These are phyloP conservation scores for Chrysochloris asiatica DNA, from an alignment of 2,113 vertebrate species.

Conservation along the genomic window DNA sequence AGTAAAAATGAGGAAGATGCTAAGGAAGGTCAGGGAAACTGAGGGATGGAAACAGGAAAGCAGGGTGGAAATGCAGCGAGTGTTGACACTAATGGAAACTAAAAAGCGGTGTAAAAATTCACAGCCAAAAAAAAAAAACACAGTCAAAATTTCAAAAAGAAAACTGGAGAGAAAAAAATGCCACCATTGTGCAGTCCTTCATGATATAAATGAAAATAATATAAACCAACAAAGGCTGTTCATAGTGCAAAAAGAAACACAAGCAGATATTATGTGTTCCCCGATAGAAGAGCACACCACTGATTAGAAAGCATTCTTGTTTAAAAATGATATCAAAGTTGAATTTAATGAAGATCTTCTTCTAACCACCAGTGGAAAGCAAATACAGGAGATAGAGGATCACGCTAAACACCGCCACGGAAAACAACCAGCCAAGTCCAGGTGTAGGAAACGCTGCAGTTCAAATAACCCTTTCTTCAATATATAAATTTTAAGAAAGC, in stretches of 20 bases:
- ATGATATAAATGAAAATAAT: constrained; percentile 6
- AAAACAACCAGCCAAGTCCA: background rate
- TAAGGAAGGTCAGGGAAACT: background rate
- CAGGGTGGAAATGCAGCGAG: background rate
- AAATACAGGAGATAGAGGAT: background rate
- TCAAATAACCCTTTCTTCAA: background rate
- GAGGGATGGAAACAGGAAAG: background rate
- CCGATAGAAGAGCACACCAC: background rate
- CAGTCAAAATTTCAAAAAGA: background rate
- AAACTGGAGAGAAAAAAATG: background rate
- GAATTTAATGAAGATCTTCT: background rate
- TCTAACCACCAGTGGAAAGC: background rate
- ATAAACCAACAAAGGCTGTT: background rate
- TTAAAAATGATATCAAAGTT: background rate
- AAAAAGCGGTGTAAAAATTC: background rate
- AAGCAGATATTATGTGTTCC: background rate
- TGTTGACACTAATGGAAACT: background rate
- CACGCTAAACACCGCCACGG: background rate
- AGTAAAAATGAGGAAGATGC: too few relatives aligned
- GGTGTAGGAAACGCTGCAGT: background rate
- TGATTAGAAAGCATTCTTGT: background rate
- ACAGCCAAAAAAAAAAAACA: background rate
- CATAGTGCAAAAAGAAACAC: background rate
- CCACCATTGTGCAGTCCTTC: background rate
- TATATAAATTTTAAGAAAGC: background rate